Percentiles rank a stretch among this genome's conserved stretches.
phyloP scores from a whole-genome alignment of 1,140 invertebrate genomes.

The Aphis gossypii region DNA sequence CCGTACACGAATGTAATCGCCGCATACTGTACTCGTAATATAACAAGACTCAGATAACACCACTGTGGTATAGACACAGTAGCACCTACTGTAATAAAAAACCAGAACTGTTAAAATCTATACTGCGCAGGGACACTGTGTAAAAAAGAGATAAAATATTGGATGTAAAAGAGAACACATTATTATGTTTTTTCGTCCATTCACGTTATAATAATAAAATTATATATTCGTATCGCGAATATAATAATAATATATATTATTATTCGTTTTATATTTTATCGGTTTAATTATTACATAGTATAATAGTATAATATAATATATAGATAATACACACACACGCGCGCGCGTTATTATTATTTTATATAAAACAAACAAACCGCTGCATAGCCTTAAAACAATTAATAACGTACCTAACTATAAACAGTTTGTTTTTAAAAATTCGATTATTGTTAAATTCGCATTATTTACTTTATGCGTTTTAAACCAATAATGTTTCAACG shows the following conservation, averaged over 20 bases:
- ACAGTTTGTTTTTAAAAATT: not conserved
- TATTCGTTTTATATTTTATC: not conserved
- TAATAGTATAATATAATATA: not conserved
- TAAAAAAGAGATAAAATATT: conserved; percentile 2
- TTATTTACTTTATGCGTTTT: not conserved
- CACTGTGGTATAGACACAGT: not conserved
- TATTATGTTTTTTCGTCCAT: not conserved
- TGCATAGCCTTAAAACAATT: not conserved
- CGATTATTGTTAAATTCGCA: not conserved
- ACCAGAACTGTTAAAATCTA: not conserved
- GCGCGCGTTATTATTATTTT: not conserved
- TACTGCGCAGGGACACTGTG: not conserved
- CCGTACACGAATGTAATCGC: not conserved
- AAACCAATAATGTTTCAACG: not conserved
- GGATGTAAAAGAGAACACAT: not conserved
- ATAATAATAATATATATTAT: not conserved
- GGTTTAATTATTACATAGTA: not conserved
- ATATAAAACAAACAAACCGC: not conserved
- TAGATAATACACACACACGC: not conserved
- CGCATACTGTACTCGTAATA: not conserved
- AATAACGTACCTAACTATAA: not conserved
- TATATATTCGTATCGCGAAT: not conserved
- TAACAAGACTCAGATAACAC: conserved; percentile 5
- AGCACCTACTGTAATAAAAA: conserved; percentile 7
- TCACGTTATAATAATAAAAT: not conserved